Evolutionary conservation across 2,797 vertebrate species (phyloP), one percentile per base, ranked within the genome.

Genomic region (Otus scops): DNA sequence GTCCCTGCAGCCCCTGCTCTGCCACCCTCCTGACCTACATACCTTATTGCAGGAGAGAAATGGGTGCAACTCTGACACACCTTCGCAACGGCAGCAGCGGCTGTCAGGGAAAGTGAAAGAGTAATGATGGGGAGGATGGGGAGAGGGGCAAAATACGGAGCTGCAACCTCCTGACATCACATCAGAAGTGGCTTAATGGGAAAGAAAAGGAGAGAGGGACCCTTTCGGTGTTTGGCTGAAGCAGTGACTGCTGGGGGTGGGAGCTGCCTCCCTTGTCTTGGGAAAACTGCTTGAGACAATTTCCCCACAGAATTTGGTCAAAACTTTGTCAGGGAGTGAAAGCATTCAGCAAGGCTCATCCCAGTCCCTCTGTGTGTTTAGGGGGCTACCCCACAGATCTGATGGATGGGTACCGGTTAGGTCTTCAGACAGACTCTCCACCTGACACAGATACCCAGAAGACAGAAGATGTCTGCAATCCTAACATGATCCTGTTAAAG

Each of bases 91-190:
- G 1, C 43, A 23, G 28, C 36, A 61, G 47, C 43, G 21, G 30
- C 56, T 45, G 36, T 9, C 64, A 45, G 60, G 34, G 38, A 30
- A 38, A 38, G 51, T 26, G 10, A 26, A 4, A 19, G 23, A 45
- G 13, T 8, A 43, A 10, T 2, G 45, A 7, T 43, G 50, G 28
- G 30, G 20, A 60, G 24, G 9, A 26, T 6, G 61, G 12, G 10
- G 45, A 68, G 27, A 38, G 13, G 27, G 24, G 17, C 7, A 32
- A 20, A 24, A 11, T 8, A 8, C 0, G 2, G 56, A 63, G 21
- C 3, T 2, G 6, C 14, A 22, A 0, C 14, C 21, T 78, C 24
- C 27, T 5, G 8, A 7, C 7, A 3, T 20, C 27, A 4, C 22
- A 11, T 63, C 47, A 48, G 56, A 24, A 48, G 9, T 9, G 36